A percentile compares a stretch with the other conserved stretches of the same genome.
Conservation (phyloP, 1,140 invertebrate species). For the Aphidius gifuensis region DNA sequence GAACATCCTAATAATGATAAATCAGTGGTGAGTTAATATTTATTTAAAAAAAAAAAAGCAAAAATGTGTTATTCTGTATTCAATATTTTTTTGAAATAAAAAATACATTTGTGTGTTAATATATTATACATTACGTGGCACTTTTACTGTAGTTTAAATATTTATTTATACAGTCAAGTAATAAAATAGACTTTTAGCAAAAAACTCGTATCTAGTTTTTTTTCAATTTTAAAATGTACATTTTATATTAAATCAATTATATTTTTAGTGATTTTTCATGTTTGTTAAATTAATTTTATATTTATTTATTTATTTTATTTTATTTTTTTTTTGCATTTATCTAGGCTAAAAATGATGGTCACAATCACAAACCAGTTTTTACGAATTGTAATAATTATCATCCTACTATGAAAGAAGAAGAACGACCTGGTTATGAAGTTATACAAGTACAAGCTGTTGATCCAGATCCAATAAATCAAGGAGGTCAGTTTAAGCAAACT, state of each 20-base stretch:
- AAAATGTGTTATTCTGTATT: conserved; percentile 26
- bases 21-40: conserved; percentile 43
- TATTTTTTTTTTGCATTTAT: conserved; percentile 19
- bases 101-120: too few relatives aligned
- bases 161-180: not conserved
- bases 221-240: not conserved
- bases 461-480: conserved; percentile 67
- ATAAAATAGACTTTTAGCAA: not conserved
- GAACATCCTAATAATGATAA: conserved; percentile 35
- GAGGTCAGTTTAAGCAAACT: conserved; percentile 55
- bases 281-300: conserved; percentile 6
- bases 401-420: conserved; percentile 68
- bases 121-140: not conserved
- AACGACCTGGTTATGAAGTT: conserved; percentile 61
- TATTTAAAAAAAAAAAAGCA: not conserved
- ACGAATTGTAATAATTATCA: conserved; percentile 68
- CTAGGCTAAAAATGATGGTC: conserved; percentile 39
- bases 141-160: conserved; percentile 6
- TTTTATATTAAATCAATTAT: too few relatives aligned
- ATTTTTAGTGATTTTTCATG: not conserved
- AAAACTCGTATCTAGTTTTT: not conserved
- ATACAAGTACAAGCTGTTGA: conserved; percentile 62
- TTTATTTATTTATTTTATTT: conserved; percentile 14
- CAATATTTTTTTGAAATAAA: conserved; percentile 24
- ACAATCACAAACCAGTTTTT: conserved; percentile 76